Base-by-base conservation (phyloP, 2,113 vertebrate genomes). In the Struthio camelus region DNA sequence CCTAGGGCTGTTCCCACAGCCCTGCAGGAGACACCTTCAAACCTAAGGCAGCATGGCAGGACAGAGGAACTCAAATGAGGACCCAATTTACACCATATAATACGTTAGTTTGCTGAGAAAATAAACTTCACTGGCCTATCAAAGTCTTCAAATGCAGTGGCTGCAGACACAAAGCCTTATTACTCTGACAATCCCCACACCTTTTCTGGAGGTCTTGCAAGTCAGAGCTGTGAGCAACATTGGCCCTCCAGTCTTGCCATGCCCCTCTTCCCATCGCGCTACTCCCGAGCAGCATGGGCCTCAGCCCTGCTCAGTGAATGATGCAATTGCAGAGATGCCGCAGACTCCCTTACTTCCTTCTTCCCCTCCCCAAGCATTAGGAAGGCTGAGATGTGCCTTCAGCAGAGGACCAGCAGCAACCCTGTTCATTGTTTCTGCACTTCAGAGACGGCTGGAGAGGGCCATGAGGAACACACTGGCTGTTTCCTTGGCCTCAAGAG, bases 401-500 rank as follows among this genome's bases (percentile, higher is more conserved):
- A 59, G 48, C 46, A 85, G 50, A 70, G 58, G 20, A 82, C 38
- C 14, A 1, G 4, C 56, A 78, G 15, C 46, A 75, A 91, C 48
- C 20, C 38, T 0, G 1, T 16, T 12, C 0, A 0, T 69, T 30
- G 27, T 42, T 88, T 67, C 61, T 0, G 1, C 77, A 69, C 69
- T 51, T 72, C 77, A 51, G 64, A 84, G 70, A 65, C 14, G 80
- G 75, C 38, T 67, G 40, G 80, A 82, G 30, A 62, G 58, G 66
- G 24, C 18, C 2, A 6, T 1, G 1, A 46, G 36, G 28, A 80
- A 28, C 23, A 62, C 40, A 51, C 65, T 6, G 15, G 32, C 30
- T 94, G 56, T 71, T 92, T 76, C 44, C 38, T 86, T 70, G 44
- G 36, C 16, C 64, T 71, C 44, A 54, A 67, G 69, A 86, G n/a